Conservation (phyloP, 2,797 vertebrate genomes). For the Centroberyx gerrardi region DNA sequence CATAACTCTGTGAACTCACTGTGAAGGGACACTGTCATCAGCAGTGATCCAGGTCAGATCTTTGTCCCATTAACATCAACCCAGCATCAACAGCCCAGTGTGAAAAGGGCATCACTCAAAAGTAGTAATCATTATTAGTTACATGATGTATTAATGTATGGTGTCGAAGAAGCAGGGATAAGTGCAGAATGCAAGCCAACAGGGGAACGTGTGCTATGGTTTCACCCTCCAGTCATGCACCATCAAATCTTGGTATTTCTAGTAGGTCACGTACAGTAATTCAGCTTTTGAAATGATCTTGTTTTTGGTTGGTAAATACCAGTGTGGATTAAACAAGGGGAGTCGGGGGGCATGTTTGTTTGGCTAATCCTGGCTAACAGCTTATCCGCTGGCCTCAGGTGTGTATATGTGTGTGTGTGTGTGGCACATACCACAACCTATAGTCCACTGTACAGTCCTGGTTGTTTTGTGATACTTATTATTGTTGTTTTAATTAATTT, state of each 20-base stretch:
- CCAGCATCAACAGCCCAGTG: too few species aligned
- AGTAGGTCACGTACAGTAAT: not conserved
- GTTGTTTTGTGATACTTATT: constrained; percentile 3
- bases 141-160: not conserved
- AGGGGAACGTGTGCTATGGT: not conserved
- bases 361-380: constrained; percentile 13
- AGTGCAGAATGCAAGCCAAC: not conserved
- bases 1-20: constrained; percentile 12
- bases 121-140: too few species aligned
- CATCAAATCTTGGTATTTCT: not conserved
- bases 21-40: not conserved
- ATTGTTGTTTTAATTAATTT: not conserved
- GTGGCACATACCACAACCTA: not conserved
- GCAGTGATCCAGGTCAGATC: too few species aligned
- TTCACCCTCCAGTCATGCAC: not conserved
- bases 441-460: not conserved
- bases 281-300: not conserved
- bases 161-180: not conserved
- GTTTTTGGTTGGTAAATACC: constrained; percentile 10
- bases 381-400: not conserved
- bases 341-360: constrained; percentile 25
- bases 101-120: too few species aligned
- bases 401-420: not conserved
- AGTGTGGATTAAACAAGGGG: constrained; percentile 5
- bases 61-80: too few species aligned